Evolutionary conservation across 2,797 vertebrate genomes (phyloP), one percentile per base, ranked within the genome.

Genomic region (Eulemur rubriventer): DNA sequence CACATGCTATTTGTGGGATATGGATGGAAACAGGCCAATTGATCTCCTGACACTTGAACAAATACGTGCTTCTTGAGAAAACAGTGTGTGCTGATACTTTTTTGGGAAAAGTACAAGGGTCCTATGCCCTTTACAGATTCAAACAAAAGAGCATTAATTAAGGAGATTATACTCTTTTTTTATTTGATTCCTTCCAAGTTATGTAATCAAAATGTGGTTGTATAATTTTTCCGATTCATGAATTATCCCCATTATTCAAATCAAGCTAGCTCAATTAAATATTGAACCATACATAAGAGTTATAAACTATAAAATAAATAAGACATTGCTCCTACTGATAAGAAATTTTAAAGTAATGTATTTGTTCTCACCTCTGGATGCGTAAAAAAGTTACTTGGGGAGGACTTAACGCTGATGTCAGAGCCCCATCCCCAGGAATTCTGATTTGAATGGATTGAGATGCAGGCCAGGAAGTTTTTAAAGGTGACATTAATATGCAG

Each of bases 221-320:
- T 86, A 28, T 88, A 85, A 41, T 70, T 75, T 85, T 69, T 33
- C 30, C 52, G 10, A 46, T 69, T 90, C 22, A 80, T 76, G 35
- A 89, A 35, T 89, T 70, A 43, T 63, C 59, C 65, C n/a, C 35
- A 65, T 89, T 82, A 59, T 89, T 94, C 83, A 67, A 92, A 61
- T 92, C 75, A 80, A 78, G 33, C 86, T 70, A 89, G 38, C n/a
- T 89, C 75, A 59, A 35, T 92, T 75, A 35, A 95, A 55, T 90
- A 50, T 87, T 80, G 43, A 94, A 67, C n/a, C 80, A n/a, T 41
- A 91, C 73, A 30, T 81, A 79, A 91, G 38, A 33, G 12, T 72
- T 78, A 52, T n/a, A 48, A 81, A 18, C 50, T 78, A 41, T 55
- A 78, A 93, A 91, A 70, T 75, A 82, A 78, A 55, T 57, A 86